These are phyloP conservation scores for Nemurella pictetii DNA, from an alignment of 2,888 invertebrate species.

Conservation along the genomic window DNA sequence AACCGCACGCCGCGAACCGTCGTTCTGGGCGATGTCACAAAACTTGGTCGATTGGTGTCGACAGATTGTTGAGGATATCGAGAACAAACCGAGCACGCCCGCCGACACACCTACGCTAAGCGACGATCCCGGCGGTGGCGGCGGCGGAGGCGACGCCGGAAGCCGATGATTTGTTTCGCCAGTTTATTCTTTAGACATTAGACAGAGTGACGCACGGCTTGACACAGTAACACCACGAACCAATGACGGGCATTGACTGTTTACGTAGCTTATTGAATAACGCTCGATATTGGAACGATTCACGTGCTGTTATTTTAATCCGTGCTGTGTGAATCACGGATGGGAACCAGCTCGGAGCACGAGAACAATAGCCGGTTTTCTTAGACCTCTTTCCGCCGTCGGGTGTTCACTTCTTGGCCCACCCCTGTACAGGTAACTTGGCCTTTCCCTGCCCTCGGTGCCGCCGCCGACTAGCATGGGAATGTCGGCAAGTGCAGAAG, in stretches of 20 bases:
- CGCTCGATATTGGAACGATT: not conserved
- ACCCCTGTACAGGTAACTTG: too few relatives aligned
- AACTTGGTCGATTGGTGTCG: not conserved
- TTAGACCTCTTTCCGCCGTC: too few relatives aligned
- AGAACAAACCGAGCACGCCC: not conserved
- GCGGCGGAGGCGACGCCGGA: not conserved
- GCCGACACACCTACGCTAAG: too few relatives aligned
- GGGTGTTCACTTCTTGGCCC: too few relatives aligned
- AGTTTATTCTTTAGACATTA: not conserved
- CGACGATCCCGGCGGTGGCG: not conserved
- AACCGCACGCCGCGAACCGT: not conserved
- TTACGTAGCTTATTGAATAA: not conserved
- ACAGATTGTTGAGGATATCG: slow-evolving; percentile 1
- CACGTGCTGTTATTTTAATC: too few relatives aligned
- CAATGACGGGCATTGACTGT: too few relatives aligned
- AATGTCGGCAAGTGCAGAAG: not conserved
- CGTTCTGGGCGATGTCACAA: not conserved
- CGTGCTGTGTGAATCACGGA: too few relatives aligned
- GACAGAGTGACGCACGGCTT: not conserved
- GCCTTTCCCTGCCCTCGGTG: too few relatives aligned
- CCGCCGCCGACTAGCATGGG: too few relatives aligned
- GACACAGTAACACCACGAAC: not conserved
- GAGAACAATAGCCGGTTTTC: too few relatives aligned
- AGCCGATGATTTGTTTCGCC: not conserved
- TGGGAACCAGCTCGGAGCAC: too few relatives aligned